phyloP scores from a whole-genome alignment of 2,888 invertebrate species.

The Phanerotoma sp. region DNA sequence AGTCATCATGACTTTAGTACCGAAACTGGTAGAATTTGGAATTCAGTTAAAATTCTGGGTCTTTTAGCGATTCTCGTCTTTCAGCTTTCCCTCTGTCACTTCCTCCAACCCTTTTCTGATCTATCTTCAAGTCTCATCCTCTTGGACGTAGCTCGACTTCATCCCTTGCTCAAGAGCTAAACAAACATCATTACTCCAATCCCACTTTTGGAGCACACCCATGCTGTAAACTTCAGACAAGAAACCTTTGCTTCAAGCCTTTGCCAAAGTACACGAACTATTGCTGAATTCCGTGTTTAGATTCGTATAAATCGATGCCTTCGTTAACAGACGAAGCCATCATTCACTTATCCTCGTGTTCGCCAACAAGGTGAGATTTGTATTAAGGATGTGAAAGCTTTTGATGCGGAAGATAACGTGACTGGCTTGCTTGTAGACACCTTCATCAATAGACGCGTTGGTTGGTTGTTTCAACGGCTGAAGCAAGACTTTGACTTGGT shows the following conservation, averaged over 20 bases:
- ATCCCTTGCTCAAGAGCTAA: conserved; percentile 41
- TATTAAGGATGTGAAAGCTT: no score
- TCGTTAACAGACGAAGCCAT: not conserved
- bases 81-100: no score
- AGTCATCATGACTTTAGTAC: conserved; percentile 39
- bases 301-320: conserved; percentile 30
- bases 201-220: conserved; percentile 31
- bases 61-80: conserved; percentile 36
- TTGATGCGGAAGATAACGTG: no score
- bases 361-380: no score
- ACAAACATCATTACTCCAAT: conserved; percentile 52
- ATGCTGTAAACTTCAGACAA: conserved; percentile 24
- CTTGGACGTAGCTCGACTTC: not conserved
- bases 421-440: no score
- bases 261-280: conserved; percentile 40
- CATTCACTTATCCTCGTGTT: not conserved
- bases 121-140: conserved; percentile 4
- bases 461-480: no score
- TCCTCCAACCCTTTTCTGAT: not conserved
- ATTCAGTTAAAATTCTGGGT: no score
- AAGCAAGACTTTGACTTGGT: no score
- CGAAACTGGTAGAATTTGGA: no score
- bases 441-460: not conserved
- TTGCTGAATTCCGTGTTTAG: conserved; percentile 44
- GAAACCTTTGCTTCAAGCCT: conserved; percentile 1